Conservation (phyloP, 2,797 vertebrate genomes). For the Melanitta fusca region DNA sequence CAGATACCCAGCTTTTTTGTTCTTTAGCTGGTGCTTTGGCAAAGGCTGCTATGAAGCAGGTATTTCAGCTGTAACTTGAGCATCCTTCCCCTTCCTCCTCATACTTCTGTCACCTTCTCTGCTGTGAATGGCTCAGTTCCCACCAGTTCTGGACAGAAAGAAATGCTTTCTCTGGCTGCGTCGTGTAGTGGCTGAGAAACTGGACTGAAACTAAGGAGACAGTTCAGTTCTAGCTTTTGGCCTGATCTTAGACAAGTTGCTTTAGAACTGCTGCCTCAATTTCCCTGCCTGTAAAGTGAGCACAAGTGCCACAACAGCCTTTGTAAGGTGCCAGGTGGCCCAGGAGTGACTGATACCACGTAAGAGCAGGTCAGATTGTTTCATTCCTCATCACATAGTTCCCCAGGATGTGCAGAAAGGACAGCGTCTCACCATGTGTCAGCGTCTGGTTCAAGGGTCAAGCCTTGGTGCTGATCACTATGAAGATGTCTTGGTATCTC, state of each 20-base stretch:
- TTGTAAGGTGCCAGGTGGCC: background rate
- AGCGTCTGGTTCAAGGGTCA: rapidly evolving
- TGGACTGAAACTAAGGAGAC: background rate
- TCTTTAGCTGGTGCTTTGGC: background rate
- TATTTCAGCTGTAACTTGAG: background rate
- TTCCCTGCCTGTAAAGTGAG: background rate
- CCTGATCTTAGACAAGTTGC: background rate
- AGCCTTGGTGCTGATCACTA: background rate
- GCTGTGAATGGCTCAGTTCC: background rate
- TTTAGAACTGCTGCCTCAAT: background rate
- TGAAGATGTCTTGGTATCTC: background rate
- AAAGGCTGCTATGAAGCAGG: background rate
- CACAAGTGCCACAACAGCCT: background rate
- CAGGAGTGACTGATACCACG: background rate
- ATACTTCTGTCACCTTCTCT: rapidly evolving
- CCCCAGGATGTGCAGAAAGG: background rate
- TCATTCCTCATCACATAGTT: rapidly evolving
- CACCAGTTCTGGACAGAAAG: background rate
- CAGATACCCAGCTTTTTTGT: background rate
- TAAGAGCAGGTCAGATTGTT: background rate
- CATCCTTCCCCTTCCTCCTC: background rate
- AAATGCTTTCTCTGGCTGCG: background rate
- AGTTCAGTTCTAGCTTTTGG: too few relatives aligned
- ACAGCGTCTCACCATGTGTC: background rate
- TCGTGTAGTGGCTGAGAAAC: background rate